phyloP scores from a whole-genome alignment of 2,113 vertebrate species.

The Callaeas wilsoni region DNA sequence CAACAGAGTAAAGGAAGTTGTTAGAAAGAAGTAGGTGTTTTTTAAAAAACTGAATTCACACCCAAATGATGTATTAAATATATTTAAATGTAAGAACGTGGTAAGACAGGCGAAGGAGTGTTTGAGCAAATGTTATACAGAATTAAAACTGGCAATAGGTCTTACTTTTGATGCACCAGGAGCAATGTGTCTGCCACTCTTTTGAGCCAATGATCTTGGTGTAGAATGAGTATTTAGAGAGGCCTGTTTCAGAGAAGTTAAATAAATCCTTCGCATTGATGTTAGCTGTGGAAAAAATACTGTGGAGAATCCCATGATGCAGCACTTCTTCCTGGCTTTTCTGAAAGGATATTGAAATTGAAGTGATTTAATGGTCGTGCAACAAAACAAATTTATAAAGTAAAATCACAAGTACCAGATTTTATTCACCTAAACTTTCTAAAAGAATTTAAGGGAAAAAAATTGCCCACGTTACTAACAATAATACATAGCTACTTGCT shows the following conservation, averaged over 20 bases:
- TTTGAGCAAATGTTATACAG: not conserved
- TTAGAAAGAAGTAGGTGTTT: not conserved
- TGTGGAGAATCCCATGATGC: not conserved
- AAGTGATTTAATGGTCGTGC: not conserved
- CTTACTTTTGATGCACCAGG: not conserved
- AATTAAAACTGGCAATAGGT: not conserved
- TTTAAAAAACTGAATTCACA: not conserved
- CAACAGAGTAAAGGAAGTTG: not conserved
- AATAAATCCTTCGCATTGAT: not conserved
- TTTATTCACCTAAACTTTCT: not conserved
- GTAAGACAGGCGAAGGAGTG: not conserved
- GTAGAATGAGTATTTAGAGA: not conserved
- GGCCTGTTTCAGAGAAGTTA: not conserved
- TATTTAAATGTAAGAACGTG: not conserved
- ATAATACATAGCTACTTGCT: not conserved
- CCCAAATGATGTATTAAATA: not conserved
- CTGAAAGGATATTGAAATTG: not conserved
- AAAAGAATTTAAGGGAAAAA: not conserved
- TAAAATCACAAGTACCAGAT: not conserved
- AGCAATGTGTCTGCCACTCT: not conserved
- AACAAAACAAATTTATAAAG: not conserved
- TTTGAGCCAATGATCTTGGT: not conserved
- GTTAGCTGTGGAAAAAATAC: not conserved
- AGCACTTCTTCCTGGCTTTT: not conserved
- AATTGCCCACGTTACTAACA: not conserved